A percentile compares a stretch with the other conserved stretches of the same genome.
These are phyloP conservation scores for Carapus acus DNA, from an alignment of 2,797 vertebrate species.

Conservation along the genomic window DNA sequence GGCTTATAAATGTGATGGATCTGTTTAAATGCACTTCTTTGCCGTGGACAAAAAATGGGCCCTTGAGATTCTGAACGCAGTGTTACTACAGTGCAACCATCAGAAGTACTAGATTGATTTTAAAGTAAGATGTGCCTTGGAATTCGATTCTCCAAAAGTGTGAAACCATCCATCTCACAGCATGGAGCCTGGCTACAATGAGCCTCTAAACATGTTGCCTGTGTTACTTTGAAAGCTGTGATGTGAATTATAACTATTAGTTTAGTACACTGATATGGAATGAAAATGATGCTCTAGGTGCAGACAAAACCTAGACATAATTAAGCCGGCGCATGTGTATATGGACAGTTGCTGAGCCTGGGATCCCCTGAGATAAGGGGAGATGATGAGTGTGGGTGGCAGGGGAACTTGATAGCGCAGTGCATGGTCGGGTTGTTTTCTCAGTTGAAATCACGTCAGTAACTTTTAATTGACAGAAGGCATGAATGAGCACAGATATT, in stretches of 20 bases:
- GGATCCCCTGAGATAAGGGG: conserved; percentile 39
- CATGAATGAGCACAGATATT: conserved; percentile 8
- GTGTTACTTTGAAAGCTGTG: conserved; percentile 49
- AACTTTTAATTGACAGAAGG: conserved; percentile 51
- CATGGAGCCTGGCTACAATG: conserved; percentile 12
- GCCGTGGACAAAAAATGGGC: background rate
- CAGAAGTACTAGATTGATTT: conserved; percentile 18
- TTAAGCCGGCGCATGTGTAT: conserved; percentile 52
- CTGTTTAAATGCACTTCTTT: background rate
- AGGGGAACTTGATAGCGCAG: conserved; percentile 6
- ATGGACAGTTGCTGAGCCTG: conserved; percentile 42
- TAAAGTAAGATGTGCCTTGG: conserved; percentile 10
- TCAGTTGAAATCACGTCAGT: conserved; percentile 42
- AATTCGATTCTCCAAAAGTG: conserved; percentile 20
- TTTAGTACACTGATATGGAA: conserved; percentile 34
- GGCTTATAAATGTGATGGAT: background rate
- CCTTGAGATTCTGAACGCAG: background rate
- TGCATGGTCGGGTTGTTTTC: conserved; percentile 34
- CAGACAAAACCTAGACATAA: conserved; percentile 41
- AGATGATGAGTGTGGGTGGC: conserved; percentile 39
- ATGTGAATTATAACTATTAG: conserved; percentile 47
- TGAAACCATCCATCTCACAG: conserved; percentile 45
- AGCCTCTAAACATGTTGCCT: conserved; percentile 21
- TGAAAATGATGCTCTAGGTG: conserved; percentile 48
- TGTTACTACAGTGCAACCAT: background rate